These are phyloP conservation scores for Eumaeus atala DNA, from an alignment of 1,140 invertebrate genomes.

Conservation along the genomic window DNA sequence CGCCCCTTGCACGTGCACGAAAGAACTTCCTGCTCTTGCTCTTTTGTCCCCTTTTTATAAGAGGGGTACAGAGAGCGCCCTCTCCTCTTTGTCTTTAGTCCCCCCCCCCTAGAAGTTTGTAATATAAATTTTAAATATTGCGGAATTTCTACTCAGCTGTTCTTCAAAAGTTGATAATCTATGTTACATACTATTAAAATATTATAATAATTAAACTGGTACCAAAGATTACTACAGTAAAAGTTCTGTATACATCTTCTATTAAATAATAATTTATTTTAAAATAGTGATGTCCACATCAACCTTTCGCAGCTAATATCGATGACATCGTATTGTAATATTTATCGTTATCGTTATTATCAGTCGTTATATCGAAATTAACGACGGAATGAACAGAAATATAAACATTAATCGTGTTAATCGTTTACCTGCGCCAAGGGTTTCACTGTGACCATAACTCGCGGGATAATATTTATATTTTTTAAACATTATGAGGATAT, in stretches of 20 bases:
- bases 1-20: too few species aligned
- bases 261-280: too few species aligned
- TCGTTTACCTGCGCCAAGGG: constrained; percentile 37
- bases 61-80: too few species aligned
- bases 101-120: too few species aligned
- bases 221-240: background rate
- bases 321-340: constrained; percentile 48
- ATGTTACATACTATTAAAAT: too few species aligned
- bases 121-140: too few species aligned
- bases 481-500: constrained; percentile 7
- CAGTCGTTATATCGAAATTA: constrained; percentile 64
- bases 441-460: constrained; percentile 12
- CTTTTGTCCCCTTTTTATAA: too few species aligned
- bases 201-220: too few species aligned
- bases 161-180: too few species aligned
- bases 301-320: constrained; percentile 24
- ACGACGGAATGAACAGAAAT: constrained; percentile 60
- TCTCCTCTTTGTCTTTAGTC: too few species aligned
- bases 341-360: constrained; percentile 71
- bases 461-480: constrained; percentile 11
- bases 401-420: constrained; percentile 60
- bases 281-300: constrained; percentile 11
- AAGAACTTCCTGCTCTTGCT: too few species aligned
- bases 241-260: background rate
- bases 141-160: too few species aligned